A percentile compares a stretch with the other conserved stretches of the same genome.
Conservation (phyloP, 2,888 invertebrate genomes). For the Dryobotodes eremita region DNA sequence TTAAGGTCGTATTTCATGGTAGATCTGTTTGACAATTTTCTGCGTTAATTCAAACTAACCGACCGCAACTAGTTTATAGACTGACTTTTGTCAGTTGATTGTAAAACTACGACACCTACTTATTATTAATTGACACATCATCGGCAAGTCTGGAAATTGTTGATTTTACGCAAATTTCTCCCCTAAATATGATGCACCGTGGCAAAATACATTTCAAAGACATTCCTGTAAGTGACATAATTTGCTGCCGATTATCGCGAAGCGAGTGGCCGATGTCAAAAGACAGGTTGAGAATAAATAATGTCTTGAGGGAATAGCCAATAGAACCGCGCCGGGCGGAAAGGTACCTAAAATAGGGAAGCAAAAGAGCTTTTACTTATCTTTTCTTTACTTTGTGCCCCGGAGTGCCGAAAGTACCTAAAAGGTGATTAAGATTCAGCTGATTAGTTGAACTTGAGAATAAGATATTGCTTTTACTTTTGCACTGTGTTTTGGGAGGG, state of each 20-base stretch:
- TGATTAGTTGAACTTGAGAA: conserved; percentile 77
- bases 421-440: conserved; percentile 79
- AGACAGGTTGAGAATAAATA: conserved; percentile 72
- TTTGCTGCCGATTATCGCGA: conserved; percentile 53
- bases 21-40: not conserved
- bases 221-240: conserved; percentile 48
- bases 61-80: not conserved
- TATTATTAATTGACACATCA: not conserved
- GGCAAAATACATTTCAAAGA: conserved; percentile 13
- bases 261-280: conserved; percentile 66
- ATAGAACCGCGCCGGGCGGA: conserved; percentile 65
- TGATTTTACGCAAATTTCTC: not conserved
- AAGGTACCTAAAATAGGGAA: conserved; percentile 69
- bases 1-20: not conserved
- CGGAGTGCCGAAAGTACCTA: conserved; percentile 71
- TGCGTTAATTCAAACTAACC: not conserved
- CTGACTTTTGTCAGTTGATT: not conserved
- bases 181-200: not conserved
- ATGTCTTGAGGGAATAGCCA: conserved; percentile 71
- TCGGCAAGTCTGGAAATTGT: not conserved
- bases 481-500: conserved; percentile 45
- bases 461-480: conserved; percentile 75
- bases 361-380: conserved; percentile 72
- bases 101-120: not conserved
- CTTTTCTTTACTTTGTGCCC: conserved; percentile 74